Evolutionary conservation across 1,140 invertebrate species (phyloP), one percentile per base, ranked within the genome.

Genomic region (Charaxes varanes): DNA sequence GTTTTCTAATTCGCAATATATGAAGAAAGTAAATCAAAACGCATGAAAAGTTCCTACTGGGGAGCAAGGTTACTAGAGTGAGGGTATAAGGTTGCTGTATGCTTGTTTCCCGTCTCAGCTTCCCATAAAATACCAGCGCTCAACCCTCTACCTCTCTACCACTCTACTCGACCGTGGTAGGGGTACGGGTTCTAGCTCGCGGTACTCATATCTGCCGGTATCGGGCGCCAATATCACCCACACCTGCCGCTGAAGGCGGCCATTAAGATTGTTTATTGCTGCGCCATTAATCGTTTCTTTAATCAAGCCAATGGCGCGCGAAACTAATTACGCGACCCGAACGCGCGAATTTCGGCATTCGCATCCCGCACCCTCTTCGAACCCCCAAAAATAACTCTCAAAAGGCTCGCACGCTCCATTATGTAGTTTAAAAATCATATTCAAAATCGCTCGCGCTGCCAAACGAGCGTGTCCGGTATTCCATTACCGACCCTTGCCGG

Each of bases 351-450:
- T 24, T 6, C 11, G 11, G 24, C 16, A 32, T 35, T 41, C 30
- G 32, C 19, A 38, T 35, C 19, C n/a, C 30, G 38, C 30, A 31
- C 42, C 48, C 55, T 38, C 46, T 46, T 10, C 21, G 24, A 41
- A 17, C 49, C 52, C 50, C 52, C 50, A 54, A 53, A 65, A 65
- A 66, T 60, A 62, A 65, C 59, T 61, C 33, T 57, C 51, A 53
- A 67, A 64, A 67, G 46, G 46, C 58, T 48, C 57, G 34, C 70
- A 69, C 71, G 67, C 72, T 79, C 68, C 62, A 79, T 81, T 81
- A 81, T 61, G 46, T 59, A 62, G 73, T 71, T 79, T 76, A 76
- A 82, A 80, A 82, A 76, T 74, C 63, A 69, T 79, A 82, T 77
- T 81, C 77, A 79, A 81, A 81, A 71, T 62, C 64, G 60, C 47